phyloP scores from a whole-genome alignment of 2,888 invertebrate species.

The Polyploca ridens region DNA sequence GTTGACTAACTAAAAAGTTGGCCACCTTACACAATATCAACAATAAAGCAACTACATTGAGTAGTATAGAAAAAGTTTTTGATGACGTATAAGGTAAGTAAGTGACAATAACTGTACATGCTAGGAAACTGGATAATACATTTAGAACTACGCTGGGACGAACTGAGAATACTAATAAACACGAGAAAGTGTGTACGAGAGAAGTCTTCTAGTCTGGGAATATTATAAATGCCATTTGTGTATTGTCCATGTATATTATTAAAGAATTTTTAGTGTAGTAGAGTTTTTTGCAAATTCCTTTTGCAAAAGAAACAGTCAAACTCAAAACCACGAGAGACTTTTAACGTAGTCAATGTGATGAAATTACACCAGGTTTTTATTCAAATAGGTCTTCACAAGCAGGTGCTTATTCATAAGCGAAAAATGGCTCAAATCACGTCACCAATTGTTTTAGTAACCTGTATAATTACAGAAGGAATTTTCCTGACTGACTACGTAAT shows the following conservation, averaged over 20 bases:
- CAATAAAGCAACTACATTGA: constrained; percentile 7
- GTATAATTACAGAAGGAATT: not conserved
- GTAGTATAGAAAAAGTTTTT: not conserved
- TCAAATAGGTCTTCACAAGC: no score
- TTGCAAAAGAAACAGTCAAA: no score
- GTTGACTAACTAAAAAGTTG: not conserved
- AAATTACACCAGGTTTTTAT: no score
- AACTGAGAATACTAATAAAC: constrained; percentile 7
- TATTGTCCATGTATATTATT: not conserved
- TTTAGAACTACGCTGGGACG: not conserved
- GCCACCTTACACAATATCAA: constrained; percentile 2
- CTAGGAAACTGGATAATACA: constrained; percentile 3
- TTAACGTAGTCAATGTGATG: no score
- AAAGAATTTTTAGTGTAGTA: not conserved
- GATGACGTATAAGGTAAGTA: constrained; percentile 3
- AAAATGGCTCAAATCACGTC: not conserved
- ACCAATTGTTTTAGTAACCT: not conserved
- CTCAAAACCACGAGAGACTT: no score
- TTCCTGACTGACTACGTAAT: constrained; percentile 19
- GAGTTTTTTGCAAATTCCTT: no score
- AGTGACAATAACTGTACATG: not conserved
- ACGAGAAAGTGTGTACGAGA: constrained; percentile 4
- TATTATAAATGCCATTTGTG: not conserved
- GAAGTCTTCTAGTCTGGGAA: not conserved
- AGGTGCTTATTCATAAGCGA: no score